Evolutionary conservation across 2,888 invertebrate species (phyloP), one percentile per base, ranked within the genome.

Genomic region (Temnothorax rugatulus): DNA sequence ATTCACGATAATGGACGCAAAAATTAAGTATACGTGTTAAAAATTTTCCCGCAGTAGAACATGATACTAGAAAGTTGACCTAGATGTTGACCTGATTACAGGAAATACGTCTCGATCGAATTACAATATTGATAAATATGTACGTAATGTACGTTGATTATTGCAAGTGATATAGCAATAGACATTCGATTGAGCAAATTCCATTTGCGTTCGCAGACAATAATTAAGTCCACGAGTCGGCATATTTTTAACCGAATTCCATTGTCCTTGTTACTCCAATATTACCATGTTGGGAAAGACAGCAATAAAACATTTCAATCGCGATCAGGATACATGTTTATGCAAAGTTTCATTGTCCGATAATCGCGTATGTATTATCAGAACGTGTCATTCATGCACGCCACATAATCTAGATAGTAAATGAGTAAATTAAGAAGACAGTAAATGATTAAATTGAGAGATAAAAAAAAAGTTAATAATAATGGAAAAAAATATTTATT

Each of bases 71-170:
- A 47, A 63, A 29, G 29, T 29, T 29, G 29, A 61, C 13, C 5
- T 21, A 0, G 25, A 18, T 21, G 18, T 15, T 50, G 15, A 50
- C 13, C 2, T 9, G 8, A 0, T 61, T 47, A 8, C 1, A 34
- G 13, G 15, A 75, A 47, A 61, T 63, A 25, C 0, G 15, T 13
- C 15, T 21, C 4, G 41, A 73, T 41, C 11, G 25, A 41, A 29
- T 34, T 61, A 4, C 61, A 74, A 38, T 76, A 64, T 8, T 63
- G 18, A n/a, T 52, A 64, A 64, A 76, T 64, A 76, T 76, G 8
- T 38, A 52, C 13, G 13, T 41, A 18, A 47, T n/a, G 0, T 34
- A 11, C 3, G 18, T 41, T 41, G 34, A 63, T 63, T 76, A 41
- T 38, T 21, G 18, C 3, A 5, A 0, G 4, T 15, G 2, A 50